Evolutionary conservation across 1,140 invertebrate species (phyloP), one percentile per base, ranked within the genome.

Genomic region (Drosophila santomea): DNA sequence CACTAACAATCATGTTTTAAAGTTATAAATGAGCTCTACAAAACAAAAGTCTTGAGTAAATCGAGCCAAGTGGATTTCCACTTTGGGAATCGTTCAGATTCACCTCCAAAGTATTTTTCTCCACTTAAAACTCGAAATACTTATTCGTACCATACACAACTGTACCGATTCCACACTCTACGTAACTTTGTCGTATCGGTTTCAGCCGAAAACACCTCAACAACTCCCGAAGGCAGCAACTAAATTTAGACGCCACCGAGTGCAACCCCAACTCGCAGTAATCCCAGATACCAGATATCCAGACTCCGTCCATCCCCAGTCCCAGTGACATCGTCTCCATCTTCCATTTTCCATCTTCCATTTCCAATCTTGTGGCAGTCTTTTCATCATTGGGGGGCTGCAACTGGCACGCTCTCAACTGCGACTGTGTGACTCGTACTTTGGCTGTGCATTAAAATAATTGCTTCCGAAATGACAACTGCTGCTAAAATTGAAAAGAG

Each of bases 381-480:
- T 48, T 63, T 54, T 51, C 60, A 43, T 75, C 62, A 76, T 76
- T 58, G 74, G 62, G 62, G 73, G 50, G 50, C 50, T 52, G 50
- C 50, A 54, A 44, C 69, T 68, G 57, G 73, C 62, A 75, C 61
- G 56, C 55, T 66, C 61, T 75, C 54, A 39, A 74, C 61, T 55
- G 77, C 55, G 58, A 43, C 67, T 63, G 71, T 69, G 71, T 41
- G 44, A 47, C 64, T 59, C 36, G 23, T 45, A 23, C 57, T 72
- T 64, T 47, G 61, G 60, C 79, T 80, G 69, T 76, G 80, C 86
- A 81, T 91, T 79, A 78, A 91, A 91, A 91, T 91, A 91, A 91
- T 91, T 91, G 83, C 88, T 91, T 91, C 83, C 88, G 88, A 86
- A 84, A 88, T 89, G 89, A 85, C 88, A 91, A 90, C 81, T 72